A percentile compares a stretch with the other conserved stretches of the same genome.
These are phyloP conservation scores for Pseudachorutes palmiensis DNA, from an alignment of 1,140 invertebrate genomes.

Conservation along the genomic window DNA sequence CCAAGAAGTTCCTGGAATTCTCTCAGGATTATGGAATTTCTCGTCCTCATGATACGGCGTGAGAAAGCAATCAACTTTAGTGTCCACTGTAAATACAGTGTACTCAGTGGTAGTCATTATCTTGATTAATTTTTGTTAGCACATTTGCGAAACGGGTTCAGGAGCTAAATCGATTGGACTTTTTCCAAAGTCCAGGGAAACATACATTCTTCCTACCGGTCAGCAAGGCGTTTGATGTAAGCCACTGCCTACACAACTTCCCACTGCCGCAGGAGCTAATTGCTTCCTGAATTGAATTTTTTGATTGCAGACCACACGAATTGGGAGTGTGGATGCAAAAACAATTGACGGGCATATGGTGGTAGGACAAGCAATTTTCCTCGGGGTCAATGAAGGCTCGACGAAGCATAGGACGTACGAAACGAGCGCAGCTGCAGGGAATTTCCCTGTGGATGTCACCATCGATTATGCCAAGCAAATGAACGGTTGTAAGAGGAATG, in stretches of 20 bases:
- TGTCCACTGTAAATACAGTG: background rate
- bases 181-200: conserved; percentile 64
- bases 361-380: conserved; percentile 75
- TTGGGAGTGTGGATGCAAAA: conserved; percentile 65
- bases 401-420: background rate
- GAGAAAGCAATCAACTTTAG: too few relatives aligned
- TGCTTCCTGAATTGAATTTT: too few relatives aligned
- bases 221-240: conserved; percentile 78
- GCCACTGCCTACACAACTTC: conserved; percentile 16
- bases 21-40: conserved; percentile 12
- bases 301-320: conserved; percentile 39
- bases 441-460: conserved; percentile 35
- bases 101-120: background rate
- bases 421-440: conserved; percentile 6
- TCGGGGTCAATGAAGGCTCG: conserved; percentile 61
- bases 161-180: conserved; percentile 58
- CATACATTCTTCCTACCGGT: conserved; percentile 83
- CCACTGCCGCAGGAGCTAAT: conserved; percentile 23
- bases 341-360: conserved; percentile 85
- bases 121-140: background rate
- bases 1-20: conserved; percentile 28
- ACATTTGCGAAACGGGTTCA: conserved; percentile 59
- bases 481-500: conserved; percentile 21
- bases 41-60: background rate
- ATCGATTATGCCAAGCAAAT: conserved; percentile 3